phyloP scores from a whole-genome alignment of 1,140 invertebrate species.

The Apis florea region DNA sequence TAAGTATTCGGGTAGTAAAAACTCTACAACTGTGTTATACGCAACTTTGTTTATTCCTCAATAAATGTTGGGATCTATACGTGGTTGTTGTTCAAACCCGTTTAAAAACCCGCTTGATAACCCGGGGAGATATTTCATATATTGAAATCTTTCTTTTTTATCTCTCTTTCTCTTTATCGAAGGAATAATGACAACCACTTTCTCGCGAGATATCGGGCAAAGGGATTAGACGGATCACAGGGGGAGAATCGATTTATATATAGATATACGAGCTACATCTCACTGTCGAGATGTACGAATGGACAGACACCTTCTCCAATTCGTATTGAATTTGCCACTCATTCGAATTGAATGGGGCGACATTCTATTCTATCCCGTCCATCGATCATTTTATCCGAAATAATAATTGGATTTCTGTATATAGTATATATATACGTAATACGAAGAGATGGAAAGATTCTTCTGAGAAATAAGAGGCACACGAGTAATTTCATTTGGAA shows the following conservation, averaged over 20 bases:
- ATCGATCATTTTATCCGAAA: background rate
- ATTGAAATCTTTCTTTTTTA: background rate
- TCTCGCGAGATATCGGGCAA: background rate
- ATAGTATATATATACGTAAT: background rate
- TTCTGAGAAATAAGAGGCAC: too few species aligned
- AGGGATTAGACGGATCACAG: background rate
- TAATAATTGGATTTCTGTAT: background rate
- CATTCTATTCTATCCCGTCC: background rate
- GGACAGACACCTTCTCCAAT: background rate
- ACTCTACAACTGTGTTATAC: conserved; percentile 32
- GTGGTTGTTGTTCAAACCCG: background rate
- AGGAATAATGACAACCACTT: background rate
- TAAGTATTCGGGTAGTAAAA: conserved; percentile 25
- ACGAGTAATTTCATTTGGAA: too few species aligned
- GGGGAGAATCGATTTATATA: background rate
- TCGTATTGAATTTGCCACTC: background rate
- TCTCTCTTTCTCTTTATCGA: background rate
- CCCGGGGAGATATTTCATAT: background rate
- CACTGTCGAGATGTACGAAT: background rate
- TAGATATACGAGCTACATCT: background rate
- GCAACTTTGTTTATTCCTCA: too few species aligned
- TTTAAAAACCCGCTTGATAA: conserved; percentile 1
- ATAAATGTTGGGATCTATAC: background rate
- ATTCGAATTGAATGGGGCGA: background rate
- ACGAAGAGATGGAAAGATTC: background rate